A percentile compares a stretch with the other conserved stretches of the same genome.
phyloP scores from a whole-genome alignment of 2,888 invertebrate species.

The Griposia aprilina region DNA sequence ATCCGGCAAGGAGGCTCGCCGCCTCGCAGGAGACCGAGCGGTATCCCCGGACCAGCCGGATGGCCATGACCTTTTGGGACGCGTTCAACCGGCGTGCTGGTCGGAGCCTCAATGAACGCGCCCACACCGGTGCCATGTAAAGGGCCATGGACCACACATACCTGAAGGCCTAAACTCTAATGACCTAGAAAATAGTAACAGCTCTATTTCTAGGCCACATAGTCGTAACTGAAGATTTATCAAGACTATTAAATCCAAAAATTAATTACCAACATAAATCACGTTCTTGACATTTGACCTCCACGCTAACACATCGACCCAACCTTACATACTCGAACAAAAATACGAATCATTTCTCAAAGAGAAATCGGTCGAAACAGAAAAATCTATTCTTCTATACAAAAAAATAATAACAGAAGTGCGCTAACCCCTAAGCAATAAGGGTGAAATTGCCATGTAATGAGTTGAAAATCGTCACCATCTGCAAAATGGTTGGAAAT shows the following conservation, averaged over 20 bases:
- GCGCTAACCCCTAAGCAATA: conserved; percentile 74
- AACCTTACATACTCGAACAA: conserved; percentile 21
- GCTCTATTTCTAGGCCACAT: not conserved
- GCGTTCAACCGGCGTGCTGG: too few species aligned
- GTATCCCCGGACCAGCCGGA: too few species aligned
- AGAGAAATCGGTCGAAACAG: conserved; percentile 44
- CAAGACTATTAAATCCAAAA: not conserved
- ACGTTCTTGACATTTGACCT: conserved; percentile 7
- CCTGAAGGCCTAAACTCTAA: too few species aligned
- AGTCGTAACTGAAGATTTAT: conserved; percentile 24
- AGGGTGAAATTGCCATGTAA: conserved; percentile 82
- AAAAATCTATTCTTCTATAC: conserved; percentile 60
- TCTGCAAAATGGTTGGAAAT: conserved; percentile 80
- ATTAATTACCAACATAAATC: conserved; percentile 37
- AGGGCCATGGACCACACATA: too few species aligned
- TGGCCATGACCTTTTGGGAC: too few species aligned
- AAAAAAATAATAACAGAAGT: conserved; percentile 72
- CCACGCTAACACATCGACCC: conserved; percentile 15
- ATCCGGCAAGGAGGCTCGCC: too few species aligned
- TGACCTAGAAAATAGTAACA: not conserved
- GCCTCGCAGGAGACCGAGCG: too few species aligned
- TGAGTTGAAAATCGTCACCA: conserved; percentile 82
- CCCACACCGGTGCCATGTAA: too few species aligned
- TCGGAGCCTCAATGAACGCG: too few species aligned
- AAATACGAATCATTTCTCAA: conserved; percentile 54